A percentile compares a stretch with the other conserved stretches of the same genome.
These are phyloP conservation scores for Intellagama lesueurii DNA, from an alignment of 2,797 vertebrate species.

Conservation along the genomic window DNA sequence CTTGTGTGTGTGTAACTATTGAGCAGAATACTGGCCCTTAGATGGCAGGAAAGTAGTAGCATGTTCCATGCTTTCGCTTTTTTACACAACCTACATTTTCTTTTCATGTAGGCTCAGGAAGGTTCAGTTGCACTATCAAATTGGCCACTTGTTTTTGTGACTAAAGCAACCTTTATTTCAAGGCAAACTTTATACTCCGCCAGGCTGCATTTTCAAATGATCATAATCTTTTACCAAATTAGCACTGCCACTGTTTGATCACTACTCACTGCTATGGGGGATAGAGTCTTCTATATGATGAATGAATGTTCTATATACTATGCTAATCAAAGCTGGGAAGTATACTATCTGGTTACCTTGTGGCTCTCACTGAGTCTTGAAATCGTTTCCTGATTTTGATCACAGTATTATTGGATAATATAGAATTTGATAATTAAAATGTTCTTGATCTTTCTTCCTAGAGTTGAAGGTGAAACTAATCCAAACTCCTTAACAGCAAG, in stretches of 20 bases:
- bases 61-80: not conserved
- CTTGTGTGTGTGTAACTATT: no score
- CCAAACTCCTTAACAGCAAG: slow-evolving; percentile 85
- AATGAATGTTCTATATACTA: not conserved
- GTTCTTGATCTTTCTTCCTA: slow-evolving; percentile 64
- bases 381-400: not conserved
- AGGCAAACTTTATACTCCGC: not conserved
- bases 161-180: not conserved
- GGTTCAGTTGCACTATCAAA: not conserved
- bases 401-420: not conserved
- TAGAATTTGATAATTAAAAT: not conserved
- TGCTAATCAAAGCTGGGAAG: not conserved
- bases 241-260: no score
- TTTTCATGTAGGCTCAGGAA: not conserved
- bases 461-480: slow-evolving; percentile 83
- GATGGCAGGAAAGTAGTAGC: not conserved
- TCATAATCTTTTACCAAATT: not conserved
- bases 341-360: not conserved
- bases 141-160: not conserved
- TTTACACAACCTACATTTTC: not conserved
- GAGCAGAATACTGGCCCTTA: no score
- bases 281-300: not conserved
- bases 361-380: not conserved
- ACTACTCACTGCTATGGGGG: not conserved
- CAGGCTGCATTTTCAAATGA: not conserved